Conservation (phyloP, 2,113 vertebrate species). For the Lepisosteus osseus region DNA sequence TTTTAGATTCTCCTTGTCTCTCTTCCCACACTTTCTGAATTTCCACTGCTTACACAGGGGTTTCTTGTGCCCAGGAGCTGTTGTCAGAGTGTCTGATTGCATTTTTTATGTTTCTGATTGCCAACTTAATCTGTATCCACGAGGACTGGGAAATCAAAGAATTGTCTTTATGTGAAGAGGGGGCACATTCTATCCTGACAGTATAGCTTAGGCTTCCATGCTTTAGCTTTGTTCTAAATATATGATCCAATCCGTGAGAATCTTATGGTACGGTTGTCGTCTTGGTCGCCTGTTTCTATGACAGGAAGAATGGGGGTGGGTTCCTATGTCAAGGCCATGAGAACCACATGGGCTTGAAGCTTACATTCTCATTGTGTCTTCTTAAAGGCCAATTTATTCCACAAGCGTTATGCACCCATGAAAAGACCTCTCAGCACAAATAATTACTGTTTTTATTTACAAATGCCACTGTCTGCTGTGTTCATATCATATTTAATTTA, state of each 20-base stretch:
- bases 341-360: constrained; percentile 2
- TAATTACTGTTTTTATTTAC: constrained; percentile 11
- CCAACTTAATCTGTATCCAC: too few species aligned
- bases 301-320: neutral
- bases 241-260: neutral
- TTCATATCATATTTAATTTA: neutral
- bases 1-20: neutral
- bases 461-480: constrained; percentile 11
- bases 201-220: neutral
- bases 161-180: too few species aligned
- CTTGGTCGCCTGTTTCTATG: neutral
- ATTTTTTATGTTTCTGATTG: too few species aligned
- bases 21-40: too few species aligned
- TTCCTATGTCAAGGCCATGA: neutral
- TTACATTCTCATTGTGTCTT: constrained; percentile 1
- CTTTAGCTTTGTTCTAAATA: neutral
- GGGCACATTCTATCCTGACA: too few species aligned
- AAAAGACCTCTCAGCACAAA: neutral
- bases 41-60: too few species aligned
- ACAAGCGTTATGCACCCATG: neutral
- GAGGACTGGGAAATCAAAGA: too few species aligned
- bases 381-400: neutral
- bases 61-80: neutral
- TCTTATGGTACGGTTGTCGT: neutral
- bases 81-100: neutral